These are phyloP conservation scores for Antechinus flavipes DNA, from an alignment of 2,113 vertebrate species.

Conservation along the genomic window DNA sequence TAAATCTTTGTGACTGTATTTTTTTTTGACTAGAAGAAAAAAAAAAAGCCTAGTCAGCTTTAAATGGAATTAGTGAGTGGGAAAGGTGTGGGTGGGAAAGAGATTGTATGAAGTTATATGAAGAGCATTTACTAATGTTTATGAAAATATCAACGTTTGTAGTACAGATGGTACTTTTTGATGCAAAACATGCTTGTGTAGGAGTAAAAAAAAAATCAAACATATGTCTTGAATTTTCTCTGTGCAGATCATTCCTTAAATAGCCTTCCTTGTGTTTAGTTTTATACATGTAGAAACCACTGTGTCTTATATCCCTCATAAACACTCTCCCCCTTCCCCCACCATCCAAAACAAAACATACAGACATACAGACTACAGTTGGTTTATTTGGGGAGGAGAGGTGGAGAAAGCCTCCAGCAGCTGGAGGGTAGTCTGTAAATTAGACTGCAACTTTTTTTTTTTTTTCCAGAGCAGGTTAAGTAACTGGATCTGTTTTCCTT, in stretches of 20 bases:
- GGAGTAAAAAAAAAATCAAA: neutral
- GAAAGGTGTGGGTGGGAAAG: neutral
- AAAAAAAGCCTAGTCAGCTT: slow-evolving; percentile 9
- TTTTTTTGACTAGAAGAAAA: neutral
- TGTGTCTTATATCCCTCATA: neutral
- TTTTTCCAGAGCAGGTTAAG: neutral
- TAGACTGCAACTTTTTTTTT: neutral
- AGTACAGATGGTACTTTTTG: slow-evolving; percentile 11
- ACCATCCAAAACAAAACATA: neutral
- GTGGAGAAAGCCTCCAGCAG: slow-evolving; percentile 43
- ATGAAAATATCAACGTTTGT: neutral
- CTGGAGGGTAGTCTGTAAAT: slow-evolving; percentile 38
- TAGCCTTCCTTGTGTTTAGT: neutral
- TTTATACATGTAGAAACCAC: neutral
- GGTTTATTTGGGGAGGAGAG: slow-evolving; percentile 47
- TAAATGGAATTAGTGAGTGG: neutral
- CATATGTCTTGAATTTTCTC: slow-evolving; percentile 8
- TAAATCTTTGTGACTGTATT: neutral
- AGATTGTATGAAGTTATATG: slow-evolving; percentile 19
- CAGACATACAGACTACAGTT: too few relatives aligned
- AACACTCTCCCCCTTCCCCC: slow-evolving; percentile 12
- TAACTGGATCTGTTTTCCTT: slow-evolving; percentile 32
- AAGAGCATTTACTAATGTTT: slow-evolving; percentile 32
- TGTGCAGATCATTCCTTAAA: slow-evolving; percentile 32
- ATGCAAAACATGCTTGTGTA: slow-evolving; percentile 20